A percentile compares a stretch with the other conserved stretches of the same genome.
These are phyloP conservation scores for Rhagonycha lutea DNA, from an alignment of 2,888 invertebrate species.

Conservation along the genomic window DNA sequence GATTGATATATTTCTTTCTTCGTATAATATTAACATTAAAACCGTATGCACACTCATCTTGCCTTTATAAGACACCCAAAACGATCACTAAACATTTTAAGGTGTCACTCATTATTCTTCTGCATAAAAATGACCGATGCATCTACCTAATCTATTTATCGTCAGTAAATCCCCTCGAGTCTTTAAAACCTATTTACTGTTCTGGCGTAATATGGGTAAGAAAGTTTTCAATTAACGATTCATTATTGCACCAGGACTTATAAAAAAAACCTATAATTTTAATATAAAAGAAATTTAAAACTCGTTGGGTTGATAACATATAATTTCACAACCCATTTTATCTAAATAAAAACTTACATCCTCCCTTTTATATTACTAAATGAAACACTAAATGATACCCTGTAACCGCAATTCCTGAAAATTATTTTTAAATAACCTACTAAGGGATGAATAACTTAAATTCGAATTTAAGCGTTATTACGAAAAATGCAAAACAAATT, in stretches of 20 bases:
- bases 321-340: slow-evolving; percentile 31
- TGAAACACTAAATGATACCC: slow-evolving; percentile 5
- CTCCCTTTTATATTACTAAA: slow-evolving; percentile 1
- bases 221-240: background rate
- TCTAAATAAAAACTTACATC: slow-evolving; percentile 25
- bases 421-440: background rate
- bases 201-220: background rate
- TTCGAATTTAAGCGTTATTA: background rate
- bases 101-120: background rate
- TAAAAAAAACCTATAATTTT: background rate
- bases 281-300: slow-evolving; percentile 4
- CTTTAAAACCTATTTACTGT: background rate
- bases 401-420: background rate
- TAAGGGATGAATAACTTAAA: background rate
- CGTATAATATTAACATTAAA: slow-evolving; percentile 14
- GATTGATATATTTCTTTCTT: slow-evolving; percentile 47
- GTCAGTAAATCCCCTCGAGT: background rate
- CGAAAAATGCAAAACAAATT: background rate
- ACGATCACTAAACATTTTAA: background rate
- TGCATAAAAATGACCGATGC: background rate
- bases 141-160: background rate
- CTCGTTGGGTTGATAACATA: slow-evolving; percentile 25
- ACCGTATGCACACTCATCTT: slow-evolving; percentile 3
- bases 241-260: background rate
- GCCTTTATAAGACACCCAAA: background rate